Base-by-base conservation (phyloP, 2,797 vertebrate genomes). In the Margarornis squamiger region DNA sequence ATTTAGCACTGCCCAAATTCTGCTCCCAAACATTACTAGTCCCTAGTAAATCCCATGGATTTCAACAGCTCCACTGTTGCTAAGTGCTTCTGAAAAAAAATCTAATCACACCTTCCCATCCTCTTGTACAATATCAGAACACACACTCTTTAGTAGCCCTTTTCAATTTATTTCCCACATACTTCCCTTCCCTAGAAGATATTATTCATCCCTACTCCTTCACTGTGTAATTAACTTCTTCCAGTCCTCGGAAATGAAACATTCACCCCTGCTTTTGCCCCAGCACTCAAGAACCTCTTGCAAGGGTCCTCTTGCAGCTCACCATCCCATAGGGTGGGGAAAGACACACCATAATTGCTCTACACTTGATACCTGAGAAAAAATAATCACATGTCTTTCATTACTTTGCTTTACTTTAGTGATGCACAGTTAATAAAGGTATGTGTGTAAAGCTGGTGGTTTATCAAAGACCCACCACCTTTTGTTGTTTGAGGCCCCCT, bases 131-230 rank as follows among this genome's bases (percentile, higher is more conserved):
- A 7, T 29, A 84, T 52, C 70, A 86, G 66, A 88, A 84, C 54
- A 70, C 29, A 48, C 29, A 38, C 36, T 62, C 65, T 62, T 6
- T 43, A 88, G 87, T 30, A 81, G 30, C 34, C 77, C 52, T 76
- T 88, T 86, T 79, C 93, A 84, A 93, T 90, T 94, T 90, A 81
- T 81, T 94, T 88, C 85, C 65, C 57, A 58, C 49, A 61, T 58
- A 49, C 65, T 91, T 91, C 61, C 87, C 74, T 83, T 92, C 54
- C 87, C 75, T 72, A 77, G 82, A 87, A 75, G 78, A 61, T 84
- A 75, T 78, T 81, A 84, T 75, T 86, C 73, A 62, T 67, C 38
- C 54, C 46, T 84, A 51, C 39, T 88, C 62, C 86, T 94, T 78
- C 88, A 62, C 70, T 24, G 43, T 18, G 43, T 61, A 90, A 92